These are phyloP conservation scores for Nasonia longicornis DNA, from an alignment of 1,140 invertebrate species.

Conservation along the genomic window DNA sequence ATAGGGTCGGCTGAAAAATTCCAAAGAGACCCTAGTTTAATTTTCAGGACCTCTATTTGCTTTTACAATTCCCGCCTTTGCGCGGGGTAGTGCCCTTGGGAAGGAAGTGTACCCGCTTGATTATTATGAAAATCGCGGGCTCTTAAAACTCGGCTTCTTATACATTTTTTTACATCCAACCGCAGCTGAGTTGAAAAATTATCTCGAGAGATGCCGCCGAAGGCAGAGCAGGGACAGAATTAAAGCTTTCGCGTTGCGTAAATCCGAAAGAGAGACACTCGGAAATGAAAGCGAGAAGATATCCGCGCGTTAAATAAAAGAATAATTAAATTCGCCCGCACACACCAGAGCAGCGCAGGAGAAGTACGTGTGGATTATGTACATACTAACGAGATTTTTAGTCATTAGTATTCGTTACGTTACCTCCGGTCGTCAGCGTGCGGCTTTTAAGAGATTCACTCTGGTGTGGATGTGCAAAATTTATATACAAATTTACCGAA, in stretches of 20 bases:
- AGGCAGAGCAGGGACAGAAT: too few species aligned
- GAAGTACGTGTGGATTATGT: conserved; percentile 4
- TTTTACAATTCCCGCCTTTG: conserved; percentile 6
- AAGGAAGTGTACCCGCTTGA: neutral
- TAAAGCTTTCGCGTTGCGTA: too few species aligned
- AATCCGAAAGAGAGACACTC: too few species aligned
- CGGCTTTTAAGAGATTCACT: neutral
- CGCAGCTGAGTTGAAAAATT: neutral
- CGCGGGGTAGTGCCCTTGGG: neutral
- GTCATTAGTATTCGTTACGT: conserved; percentile 13
- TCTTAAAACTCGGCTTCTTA: neutral
- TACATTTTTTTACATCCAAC: neutral
- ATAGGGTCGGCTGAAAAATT: too few species aligned
- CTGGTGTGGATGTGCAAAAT: neutral
- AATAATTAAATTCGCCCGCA: neutral
- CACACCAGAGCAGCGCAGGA: neutral
- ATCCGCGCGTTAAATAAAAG: neutral
- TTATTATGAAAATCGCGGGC: conserved; percentile 23
- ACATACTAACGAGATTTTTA: conserved; percentile 2
- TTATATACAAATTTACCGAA: too few species aligned
- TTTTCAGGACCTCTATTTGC: neutral
- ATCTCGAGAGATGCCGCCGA: neutral
- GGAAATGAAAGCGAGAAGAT: too few species aligned
- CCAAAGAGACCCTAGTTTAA: too few species aligned
- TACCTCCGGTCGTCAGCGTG: neutral